Base-by-base conservation (phyloP, 2,113 vertebrate species). In the Lipophrys pholis region DNA sequence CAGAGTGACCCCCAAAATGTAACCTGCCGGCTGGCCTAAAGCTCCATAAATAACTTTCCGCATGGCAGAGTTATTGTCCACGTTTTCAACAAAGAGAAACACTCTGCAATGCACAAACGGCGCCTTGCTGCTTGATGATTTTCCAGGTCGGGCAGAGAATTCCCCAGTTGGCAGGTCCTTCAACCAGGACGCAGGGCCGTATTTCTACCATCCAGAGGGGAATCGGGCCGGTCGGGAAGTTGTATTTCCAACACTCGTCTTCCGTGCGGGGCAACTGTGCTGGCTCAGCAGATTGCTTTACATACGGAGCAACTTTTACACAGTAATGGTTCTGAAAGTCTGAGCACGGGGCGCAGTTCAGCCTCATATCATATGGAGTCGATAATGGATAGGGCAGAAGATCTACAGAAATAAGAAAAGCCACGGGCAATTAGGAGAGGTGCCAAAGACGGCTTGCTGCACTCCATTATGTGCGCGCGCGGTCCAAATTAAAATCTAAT, bases 401-500 rank as follows among this genome's bases (percentile, higher is more conserved):
- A 86, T 82, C 81, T 78, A 64, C 64, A 62, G 74, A 73, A 82
- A 83, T 56, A 70, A 80, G 62, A 86, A 86, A 87, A 90, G 78
- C 86, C 80, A 76, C 66, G 62, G 76, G 80, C 89, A 80, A 84
- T 86, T 78, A 91, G 89, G 78, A 93, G 80, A 72, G 15, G 8
- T 84, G 83, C 88, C 92, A 91, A 64, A 79, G 55, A 83, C 87
- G 87, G 86, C 75, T 85, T 46, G 79, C 35, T 67, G 84, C 85
- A 80, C 84, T 83, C 67, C 77, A 92, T 87, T 89, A 92, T 76
- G 57, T 88, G 80, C 66, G 87, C 83, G 89, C 83, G 90, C 62
- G 90, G 91, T 93, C 84, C 87, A 94, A 95, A 96, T 94, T 94
- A 94, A 95, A 95, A 93, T 91, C 92, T 91, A 93, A 95, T 96